phyloP scores from a whole-genome alignment of 2,113 vertebrate genomes.

The Vicugna pacos region DNA sequence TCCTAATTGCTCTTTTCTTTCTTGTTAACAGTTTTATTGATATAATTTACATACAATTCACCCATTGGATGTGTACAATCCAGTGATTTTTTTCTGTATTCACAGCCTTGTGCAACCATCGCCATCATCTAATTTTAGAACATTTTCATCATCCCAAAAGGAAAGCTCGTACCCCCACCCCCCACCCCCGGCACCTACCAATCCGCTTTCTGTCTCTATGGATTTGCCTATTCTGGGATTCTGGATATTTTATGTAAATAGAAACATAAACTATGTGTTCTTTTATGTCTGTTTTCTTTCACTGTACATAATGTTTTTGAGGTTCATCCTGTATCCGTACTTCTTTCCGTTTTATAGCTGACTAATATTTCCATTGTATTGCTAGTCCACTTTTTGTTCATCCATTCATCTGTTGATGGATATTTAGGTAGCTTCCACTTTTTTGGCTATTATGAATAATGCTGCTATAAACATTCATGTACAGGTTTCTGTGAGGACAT shows the following conservation, averaged over 20 bases:
- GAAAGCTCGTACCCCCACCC: not conserved
- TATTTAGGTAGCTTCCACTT: not conserved
- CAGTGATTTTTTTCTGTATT: conserved; percentile 53
- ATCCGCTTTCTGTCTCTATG: not conserved
- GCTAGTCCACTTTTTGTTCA: not conserved
- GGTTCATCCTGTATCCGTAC: not conserved
- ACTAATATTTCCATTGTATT: not conserved
- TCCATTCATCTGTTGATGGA: not conserved
- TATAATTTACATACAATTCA: conserved; percentile 3
- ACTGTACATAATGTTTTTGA: not conserved
- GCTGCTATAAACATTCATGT: not conserved
- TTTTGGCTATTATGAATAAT: not conserved
- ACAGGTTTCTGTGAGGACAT: not conserved
- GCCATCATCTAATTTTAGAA: not conserved
- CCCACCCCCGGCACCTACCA: not conserved
- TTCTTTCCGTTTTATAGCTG: not conserved
- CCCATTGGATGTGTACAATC: not conserved
- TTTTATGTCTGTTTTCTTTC: not conserved
- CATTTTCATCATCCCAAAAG: not conserved
- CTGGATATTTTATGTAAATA: not conserved
- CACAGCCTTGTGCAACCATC: not conserved
- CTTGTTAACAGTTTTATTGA: conserved; percentile 34
- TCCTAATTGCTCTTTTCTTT: not conserved
- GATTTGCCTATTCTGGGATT: not conserved
- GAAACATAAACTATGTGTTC: not conserved